Percentiles rank a stretch among this genome's conserved stretches.
These are phyloP conservation scores for Nyctibius bracteatus DNA, from an alignment of 2,113 vertebrate species.

Conservation along the genomic window DNA sequence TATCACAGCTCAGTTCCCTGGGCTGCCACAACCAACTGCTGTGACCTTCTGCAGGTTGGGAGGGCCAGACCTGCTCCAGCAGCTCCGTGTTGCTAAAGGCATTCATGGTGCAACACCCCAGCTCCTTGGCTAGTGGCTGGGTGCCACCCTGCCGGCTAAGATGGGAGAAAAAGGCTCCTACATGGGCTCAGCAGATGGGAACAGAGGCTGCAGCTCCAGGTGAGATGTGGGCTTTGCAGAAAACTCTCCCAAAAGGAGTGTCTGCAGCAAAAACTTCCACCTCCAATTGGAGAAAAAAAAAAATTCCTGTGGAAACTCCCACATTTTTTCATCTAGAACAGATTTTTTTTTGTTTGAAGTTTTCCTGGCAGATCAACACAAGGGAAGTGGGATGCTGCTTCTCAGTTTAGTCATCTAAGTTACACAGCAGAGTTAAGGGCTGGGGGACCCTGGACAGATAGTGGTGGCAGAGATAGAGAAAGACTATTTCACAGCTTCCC, in stretches of 20 bases:
- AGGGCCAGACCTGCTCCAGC: neutral
- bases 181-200: accelerated
- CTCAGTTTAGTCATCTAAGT: neutral
- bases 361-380: neutral
- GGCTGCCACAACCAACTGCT: neutral
- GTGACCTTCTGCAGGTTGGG: neutral
- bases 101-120: neutral
- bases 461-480: accelerated
- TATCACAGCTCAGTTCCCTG: neutral
- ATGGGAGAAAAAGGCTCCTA: neutral
- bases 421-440: neutral
- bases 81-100: neutral
- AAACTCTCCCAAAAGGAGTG: neutral
- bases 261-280: neutral
- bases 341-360: neutral
- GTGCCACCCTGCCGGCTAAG: neutral
- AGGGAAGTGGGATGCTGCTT: neutral
- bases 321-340: neutral
- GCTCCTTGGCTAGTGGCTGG: neutral
- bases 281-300: neutral
- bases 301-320: neutral
- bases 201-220: neutral
- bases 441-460: neutral
- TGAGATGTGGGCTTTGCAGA: neutral
- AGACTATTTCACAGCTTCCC: neutral